Evolutionary conservation across 2,113 vertebrate genomes (phyloP), one percentile per base, ranked within the genome.

Genomic region (Poeciliopsis occidentalis): DNA sequence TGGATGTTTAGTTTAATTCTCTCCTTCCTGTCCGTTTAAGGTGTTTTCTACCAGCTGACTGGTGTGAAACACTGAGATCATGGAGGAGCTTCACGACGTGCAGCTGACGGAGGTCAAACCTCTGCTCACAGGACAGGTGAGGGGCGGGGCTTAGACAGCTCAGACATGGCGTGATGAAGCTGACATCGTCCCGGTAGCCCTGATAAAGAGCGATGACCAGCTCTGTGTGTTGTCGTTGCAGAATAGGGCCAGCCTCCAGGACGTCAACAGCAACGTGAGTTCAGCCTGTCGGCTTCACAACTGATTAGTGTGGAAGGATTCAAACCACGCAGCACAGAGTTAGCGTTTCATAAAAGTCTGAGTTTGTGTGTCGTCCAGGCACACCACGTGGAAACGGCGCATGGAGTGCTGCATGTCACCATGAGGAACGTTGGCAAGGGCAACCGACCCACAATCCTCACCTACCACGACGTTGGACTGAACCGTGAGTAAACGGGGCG

Each of bases 101-200:
- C 97, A 98, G 88, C 80, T 98, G 88, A 98, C 97, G 51, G 97
- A 98, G 92, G 98, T 98, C 93, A 98, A 98, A 86, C 97, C 97
- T 0, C 97, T 98, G 39, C 94, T 98, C 86, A 97, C 96, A 7
- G 95, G 96, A 80, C 97, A 97, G 95, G 97, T 98, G 92, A 95
- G 80, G 44, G 34, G 24, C 1, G 47, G 64, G 12, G 63, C 60
- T 62, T 69, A 47, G 8, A 4, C 44, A 22, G 44, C 13, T 37
- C 34, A 47, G 44, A 47, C 17, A 19, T 19, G 44, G 17, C 24
- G 15, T 27, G 3, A 0, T 60, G 31, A 37, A 6, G 13, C 10
- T 11, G 13, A 24, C 1, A 39, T 47, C 10, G 2, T 3, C 17
- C 34, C 57, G 4, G 8, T 39, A 7, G 65, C 3, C 29, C 30